Base-by-base conservation (phyloP, 2,888 invertebrate species). In the Noctuana brunneofusca region DNA sequence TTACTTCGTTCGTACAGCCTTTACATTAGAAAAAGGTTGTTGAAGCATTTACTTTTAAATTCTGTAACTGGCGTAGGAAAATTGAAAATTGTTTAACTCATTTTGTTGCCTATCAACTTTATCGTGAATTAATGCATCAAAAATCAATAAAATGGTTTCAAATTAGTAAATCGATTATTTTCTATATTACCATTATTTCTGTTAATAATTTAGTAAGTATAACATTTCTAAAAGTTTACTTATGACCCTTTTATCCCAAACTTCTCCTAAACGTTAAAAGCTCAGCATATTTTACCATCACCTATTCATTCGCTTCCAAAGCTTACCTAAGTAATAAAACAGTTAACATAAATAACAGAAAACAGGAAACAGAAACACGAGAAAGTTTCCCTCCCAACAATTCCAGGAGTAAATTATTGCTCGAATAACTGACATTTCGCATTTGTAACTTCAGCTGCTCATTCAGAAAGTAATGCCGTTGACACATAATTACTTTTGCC, bases 391-490 rank as follows among this genome's bases (percentile, higher is more conserved):
- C 14, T 9, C 30, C 1, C 14, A 56, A 46, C 56, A 30, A 27
- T 56, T 38, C 41, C 20, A 22, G 38, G 56, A 9, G 18, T 43
- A 18, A 56, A 55, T 55, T 43, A 55, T 43, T 56, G n/a, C 22
- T n/a, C 18, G 16, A 43, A 56, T 30, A 27, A 18, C 24, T 38
- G 16, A 56, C 58, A 52, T 43, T 52, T 49, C 20, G n/a, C 43
- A 52, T 52, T 52, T 35, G 27, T 41, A 58, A 58, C 41, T 58
- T 52, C 14, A 52, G 41, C n/a, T n/a, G 9, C 24, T 50, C 27
- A 52, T 30, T 30, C 52, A 43, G 57, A 52, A 58, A 58, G 52
- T 58, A 58, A 58, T 58, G 50, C 27, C 50, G 27, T 58, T 38
- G 24, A 38, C 49, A 38, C 14, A n/a, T 54, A 55, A 55, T 55